Evolutionary conservation across 1,140 invertebrate species (phyloP), one percentile per base, ranked within the genome.

Genomic region (Heliconius hewitsoni): DNA sequence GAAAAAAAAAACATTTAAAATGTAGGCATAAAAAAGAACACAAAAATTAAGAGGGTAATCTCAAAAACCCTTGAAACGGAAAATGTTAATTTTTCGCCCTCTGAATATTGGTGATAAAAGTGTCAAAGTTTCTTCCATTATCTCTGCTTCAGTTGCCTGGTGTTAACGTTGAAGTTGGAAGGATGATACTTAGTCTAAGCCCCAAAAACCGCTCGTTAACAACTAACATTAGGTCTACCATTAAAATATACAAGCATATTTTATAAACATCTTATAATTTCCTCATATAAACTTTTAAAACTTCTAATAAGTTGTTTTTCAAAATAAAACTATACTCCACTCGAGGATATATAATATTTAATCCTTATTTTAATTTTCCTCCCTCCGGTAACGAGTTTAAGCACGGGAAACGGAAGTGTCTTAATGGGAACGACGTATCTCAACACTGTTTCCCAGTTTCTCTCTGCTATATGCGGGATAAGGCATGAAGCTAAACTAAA

Each of bases 51-150:
- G 60, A 66, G 60, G 13, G 60, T 27, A 66, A 66, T 13, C 60
- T 75, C 27, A 9, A 75, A 75, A 75, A 66, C 27, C 19, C 34
- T 42, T 75, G 34, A 8, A 57, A 75, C 55, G 74, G 74, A 75
- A 75, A 39, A 55, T 66, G 74, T 37, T 19, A 75, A 75, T 75
- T 75, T 75, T 75, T 75, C 74, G 74, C 74, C 55, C 39, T 39
- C 60, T 42, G 55, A 66, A 66, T 60, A 39, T 75, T 34, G 13
- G 55, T 39, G 74, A 60, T 75, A 60, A 75, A 75, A 75, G 74
- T 75, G 34, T 39, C 74, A 75, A 75, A 75, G 55, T 75, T 75
- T 66, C 30, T 37, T 60, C 74, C 60, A 75, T 75, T 75, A 75
- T 75, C 55, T 66, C 55, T 60, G 74, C 74, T 75, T 75, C 60